Evolutionary conservation across 2,797 vertebrate species (phyloP).

Genomic region (Periparus ater): DNA sequence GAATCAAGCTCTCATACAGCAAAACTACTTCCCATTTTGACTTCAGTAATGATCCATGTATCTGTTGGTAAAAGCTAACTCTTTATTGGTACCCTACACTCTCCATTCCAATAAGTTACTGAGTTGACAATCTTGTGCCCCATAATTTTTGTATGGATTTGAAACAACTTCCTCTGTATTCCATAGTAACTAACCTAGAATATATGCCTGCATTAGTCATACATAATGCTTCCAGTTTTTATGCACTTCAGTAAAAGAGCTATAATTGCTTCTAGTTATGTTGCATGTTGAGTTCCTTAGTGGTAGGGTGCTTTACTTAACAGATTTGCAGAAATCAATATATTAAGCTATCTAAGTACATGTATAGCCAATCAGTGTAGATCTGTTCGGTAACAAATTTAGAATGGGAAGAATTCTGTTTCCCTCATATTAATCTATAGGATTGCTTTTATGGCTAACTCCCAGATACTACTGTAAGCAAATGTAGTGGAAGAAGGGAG

Average conservation of each 20-base stretch:
- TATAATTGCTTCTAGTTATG: slow-evolving; percentile 29
- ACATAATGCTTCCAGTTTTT: slow-evolving; percentile 48
- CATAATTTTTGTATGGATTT: slow-evolving; percentile 54
- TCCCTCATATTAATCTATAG: background rate
- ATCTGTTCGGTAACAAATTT: slow-evolving; percentile 3
- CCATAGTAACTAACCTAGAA: slow-evolving; percentile 52
- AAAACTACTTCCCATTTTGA: background rate
- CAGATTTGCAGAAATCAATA: slow-evolving; percentile 5
- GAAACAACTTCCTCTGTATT: slow-evolving; percentile 37
- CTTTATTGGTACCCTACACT: background rate
- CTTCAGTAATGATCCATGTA: background rate
- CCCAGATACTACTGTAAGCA: background rate
- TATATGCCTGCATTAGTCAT: slow-evolving; percentile 9
- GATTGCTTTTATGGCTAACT: slow-evolving; percentile 33
- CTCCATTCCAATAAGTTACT: background rate
- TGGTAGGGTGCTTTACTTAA: slow-evolving; percentile 32
- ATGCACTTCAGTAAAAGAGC: slow-evolving; percentile 25
- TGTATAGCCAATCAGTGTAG: background rate
- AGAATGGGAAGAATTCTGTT: background rate
- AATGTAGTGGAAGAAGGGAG: background rate
- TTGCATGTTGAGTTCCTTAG: slow-evolving; percentile 47
- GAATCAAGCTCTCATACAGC: background rate
- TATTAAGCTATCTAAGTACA: background rate
- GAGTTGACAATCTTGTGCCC: background rate
- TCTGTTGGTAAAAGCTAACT: slow-evolving; percentile 18